A percentile compares a stretch with the other conserved stretches of the same genome.
These are phyloP conservation scores for Drosophila pseudotakahashii DNA, from an alignment of 2,888 invertebrate species.

Conservation along the genomic window DNA sequence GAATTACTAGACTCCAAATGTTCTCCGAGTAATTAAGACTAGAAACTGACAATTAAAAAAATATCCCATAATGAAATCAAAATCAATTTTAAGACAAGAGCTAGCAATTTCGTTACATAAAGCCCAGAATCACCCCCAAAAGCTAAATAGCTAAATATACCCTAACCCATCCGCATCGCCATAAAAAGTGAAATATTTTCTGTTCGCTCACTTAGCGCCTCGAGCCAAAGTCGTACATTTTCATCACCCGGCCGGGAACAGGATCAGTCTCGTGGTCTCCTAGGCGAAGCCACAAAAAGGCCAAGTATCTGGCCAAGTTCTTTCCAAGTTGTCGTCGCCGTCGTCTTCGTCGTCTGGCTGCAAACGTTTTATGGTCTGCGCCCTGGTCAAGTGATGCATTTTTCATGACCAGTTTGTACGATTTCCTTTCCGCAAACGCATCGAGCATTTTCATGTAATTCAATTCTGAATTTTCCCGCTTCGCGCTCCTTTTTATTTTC, in stretches of 20 bases:
- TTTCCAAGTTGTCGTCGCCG: conserved; percentile 21
- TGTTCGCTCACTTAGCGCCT: conserved; percentile 67
- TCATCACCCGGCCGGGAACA: conserved; percentile 64
- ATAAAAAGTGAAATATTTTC: conserved; percentile 47
- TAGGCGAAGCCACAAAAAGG: conserved; percentile 23
- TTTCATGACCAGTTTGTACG: conserved; percentile 79
- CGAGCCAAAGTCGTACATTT: conserved; percentile 74
- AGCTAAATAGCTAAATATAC: conserved; percentile 13
- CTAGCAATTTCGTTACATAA: background rate
- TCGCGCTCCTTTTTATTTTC: conserved; percentile 5
- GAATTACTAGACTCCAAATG: too few species aligned
- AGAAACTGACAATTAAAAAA: background rate
- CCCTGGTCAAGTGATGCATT: conserved; percentile 66
- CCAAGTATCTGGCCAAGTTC: conserved; percentile 21
- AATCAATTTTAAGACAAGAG: background rate
- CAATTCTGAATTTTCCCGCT: conserved; percentile 58
- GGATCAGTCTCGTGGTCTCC: conserved; percentile 26
- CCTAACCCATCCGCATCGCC: conserved; percentile 5
- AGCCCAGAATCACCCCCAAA: background rate
- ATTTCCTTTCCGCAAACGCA: conserved; percentile 72
- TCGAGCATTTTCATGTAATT: conserved; percentile 76
- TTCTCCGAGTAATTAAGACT: too few species aligned
- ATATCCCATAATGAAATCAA: background rate
- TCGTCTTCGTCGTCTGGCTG: conserved; percentile 29
- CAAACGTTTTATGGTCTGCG: conserved; percentile 45